A percentile compares a stretch with the other conserved stretches of the same genome.
phyloP scores from a whole-genome alignment of 2,888 invertebrate species.

The Leucophenga maculata region DNA sequence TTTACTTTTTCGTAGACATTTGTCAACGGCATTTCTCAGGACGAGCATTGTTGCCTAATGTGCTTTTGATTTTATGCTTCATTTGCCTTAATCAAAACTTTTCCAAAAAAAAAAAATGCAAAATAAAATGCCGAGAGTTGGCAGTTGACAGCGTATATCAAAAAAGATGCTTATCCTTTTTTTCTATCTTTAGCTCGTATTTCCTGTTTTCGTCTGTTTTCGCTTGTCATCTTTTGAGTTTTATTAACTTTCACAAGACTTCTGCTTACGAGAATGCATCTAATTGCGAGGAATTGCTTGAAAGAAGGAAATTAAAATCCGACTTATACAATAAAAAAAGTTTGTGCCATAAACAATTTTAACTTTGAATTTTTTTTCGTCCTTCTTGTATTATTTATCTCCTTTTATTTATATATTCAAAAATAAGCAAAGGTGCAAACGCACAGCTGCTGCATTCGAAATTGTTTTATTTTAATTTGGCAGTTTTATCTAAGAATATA shows the following conservation, averaged over 20 bases:
- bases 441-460: too few relatives aligned
- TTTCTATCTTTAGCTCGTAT: not conserved
- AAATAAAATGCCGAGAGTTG: not conserved
- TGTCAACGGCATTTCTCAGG: conserved; percentile 46
- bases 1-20: conserved; percentile 41
- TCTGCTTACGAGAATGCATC: conserved; percentile 32
- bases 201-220: conserved; percentile 6
- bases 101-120: too few relatives aligned
- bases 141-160: not conserved
- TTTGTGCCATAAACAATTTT: not conserved
- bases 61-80: conserved; percentile 63
- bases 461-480: too few relatives aligned
- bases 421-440: too few relatives aligned
- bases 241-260: conserved; percentile 52
- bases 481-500: too few relatives aligned
- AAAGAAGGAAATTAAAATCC: not conserved
- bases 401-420: conserved; percentile 10
- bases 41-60: conserved; percentile 38
- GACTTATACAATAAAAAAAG: not conserved
- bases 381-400: not conserved
- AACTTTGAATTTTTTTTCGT: not conserved
- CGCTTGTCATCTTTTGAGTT: conserved; percentile 15
- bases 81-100: conserved; percentile 56
- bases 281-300: conserved; percentile 1
- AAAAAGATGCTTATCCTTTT: not conserved